These are phyloP conservation scores for Scalopus aquaticus DNA, from an alignment of 2,113 vertebrate genomes.

Conservation along the genomic window DNA sequence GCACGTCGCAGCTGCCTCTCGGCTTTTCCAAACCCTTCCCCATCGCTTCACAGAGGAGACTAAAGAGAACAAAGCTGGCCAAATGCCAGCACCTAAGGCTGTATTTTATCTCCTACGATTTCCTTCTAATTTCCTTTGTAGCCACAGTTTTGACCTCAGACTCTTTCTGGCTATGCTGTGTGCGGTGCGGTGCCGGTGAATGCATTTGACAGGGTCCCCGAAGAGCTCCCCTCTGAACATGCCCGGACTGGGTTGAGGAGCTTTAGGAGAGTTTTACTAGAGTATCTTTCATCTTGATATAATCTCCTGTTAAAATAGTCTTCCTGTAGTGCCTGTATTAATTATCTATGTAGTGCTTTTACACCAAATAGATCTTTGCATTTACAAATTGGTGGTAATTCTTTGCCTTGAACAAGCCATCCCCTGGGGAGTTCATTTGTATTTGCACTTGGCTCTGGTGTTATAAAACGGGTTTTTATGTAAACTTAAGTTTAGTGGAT, in stretches of 20 bases:
- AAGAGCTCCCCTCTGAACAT: neutral
- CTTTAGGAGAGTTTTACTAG: neutral
- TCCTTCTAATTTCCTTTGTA: conserved; percentile 86
- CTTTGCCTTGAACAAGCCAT: neutral
- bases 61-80: conserved; percentile 83
- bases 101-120: conserved; percentile 85
- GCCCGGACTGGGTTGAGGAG: neutral
- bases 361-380: neutral
- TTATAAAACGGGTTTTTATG: conserved; percentile 31
- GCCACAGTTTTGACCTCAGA: conserved; percentile 84
- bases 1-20: neutral
- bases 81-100: conserved; percentile 82
- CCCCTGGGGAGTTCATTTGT: neutral
- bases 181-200: conserved; percentile 53
- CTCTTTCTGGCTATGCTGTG: conserved; percentile 72
- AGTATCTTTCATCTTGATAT: neutral
- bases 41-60: conserved; percentile 66
- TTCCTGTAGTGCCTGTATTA: neutral
- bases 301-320: neutral
- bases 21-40: neutral
- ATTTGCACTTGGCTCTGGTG: neutral
- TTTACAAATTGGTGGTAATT: neutral
- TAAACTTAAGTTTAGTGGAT: conserved; percentile 1
- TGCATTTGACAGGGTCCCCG: conserved; percentile 22
- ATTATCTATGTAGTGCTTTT: neutral